Evolutionary conservation across 1,140 invertebrate genomes (phyloP), one percentile per base, ranked within the genome.

Genomic region (Archivesica marissinica): DNA sequence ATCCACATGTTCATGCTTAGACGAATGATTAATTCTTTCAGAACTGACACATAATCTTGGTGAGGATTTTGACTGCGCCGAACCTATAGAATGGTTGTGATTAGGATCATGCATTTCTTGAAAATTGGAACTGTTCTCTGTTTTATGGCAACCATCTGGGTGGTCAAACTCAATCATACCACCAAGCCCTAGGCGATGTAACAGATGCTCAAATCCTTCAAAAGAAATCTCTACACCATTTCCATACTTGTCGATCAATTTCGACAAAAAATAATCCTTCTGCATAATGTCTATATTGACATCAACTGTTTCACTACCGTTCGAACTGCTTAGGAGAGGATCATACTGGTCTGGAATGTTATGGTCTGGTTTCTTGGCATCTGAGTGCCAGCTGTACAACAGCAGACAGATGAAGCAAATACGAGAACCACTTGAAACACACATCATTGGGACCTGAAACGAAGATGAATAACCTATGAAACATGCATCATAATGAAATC

Each of bases 231-330:
- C 35, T 2, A 23, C 44, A 23, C 79, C 79, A 72, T 81, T 68
- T 17, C 79, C 79, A 72, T 81, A 81, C 44, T 81, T 81, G 11
- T 47, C 20, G 47, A 81, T 70, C 44, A 81, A n/a, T 41, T 70
- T 28, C 7, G 20, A 54, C 17, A 81, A 20, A 81, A 70, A 81
- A 25, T 33, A 81, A 44, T 81, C 66, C 44, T 70, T 54, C 47
- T 81, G 44, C 50, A 72, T 70, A n/a, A 2, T 2, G 17, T 59
- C 56, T 15, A 33, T 61, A n/a, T 7, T 30, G 7, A 15, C 72
- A 20, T 54, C 28, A 23, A 2, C 2, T 6, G 7, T 9, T 20
- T 56, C 44, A n/a, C n/a, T n/a, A n/a, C n/a, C n/a, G n/a, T n/a
- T n/a, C n/a, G 25, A 6, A 2, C 25, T 75, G 9, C 15, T 13